Evolutionary conservation across 1,140 invertebrate species (phyloP), one percentile per base, ranked within the genome.

Genomic region (Brachionus paranguensis): DNA sequence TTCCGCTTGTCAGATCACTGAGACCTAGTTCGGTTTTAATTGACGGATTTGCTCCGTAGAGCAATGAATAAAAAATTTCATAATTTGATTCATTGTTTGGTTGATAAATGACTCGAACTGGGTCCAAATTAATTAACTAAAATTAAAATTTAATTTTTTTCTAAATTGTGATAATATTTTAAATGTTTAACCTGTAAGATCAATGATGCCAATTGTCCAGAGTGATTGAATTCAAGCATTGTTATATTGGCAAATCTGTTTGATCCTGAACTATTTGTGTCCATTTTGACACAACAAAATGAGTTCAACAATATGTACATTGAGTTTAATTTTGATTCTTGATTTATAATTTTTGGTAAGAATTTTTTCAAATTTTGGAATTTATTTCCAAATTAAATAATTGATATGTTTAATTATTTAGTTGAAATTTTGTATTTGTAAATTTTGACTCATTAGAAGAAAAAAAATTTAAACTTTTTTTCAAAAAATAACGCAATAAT

Each of bases 171-270:
- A 78, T 72, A 83, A 85, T 78, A 53, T 70, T 85, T 14, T 72
- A 33, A 3, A 37, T 43, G 2, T 74, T 43, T 90, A 86, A 95
- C 94, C 90, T 96, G 95, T 53, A 97, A 90, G 0, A 95, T 95
- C 0, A 94, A 94, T 1, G 94, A 95, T 4, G 93, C 93, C 78
- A 97, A 93, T 86, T 93, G 93, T 20, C 95, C 96, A 29, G 93
- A 93, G 86, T 95, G 94, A 89, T 97, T 96, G 88, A 96, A 96
- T 87, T 97, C 95, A 64, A 98, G 88, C 68, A 94, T 94, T 84
- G 95, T 93, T 45, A 97, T 90, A 86, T 95, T 94, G 2, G 95
- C 94, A 88, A 94, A 96, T 70, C 95, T 91, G 0, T 95, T 95
- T 5, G 95, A 94, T 43, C 27, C 17, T 2, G 17, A 11, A 27